phyloP scores from a whole-genome alignment of 2,797 vertebrate species.

The Eutrigla gurnardus region DNA sequence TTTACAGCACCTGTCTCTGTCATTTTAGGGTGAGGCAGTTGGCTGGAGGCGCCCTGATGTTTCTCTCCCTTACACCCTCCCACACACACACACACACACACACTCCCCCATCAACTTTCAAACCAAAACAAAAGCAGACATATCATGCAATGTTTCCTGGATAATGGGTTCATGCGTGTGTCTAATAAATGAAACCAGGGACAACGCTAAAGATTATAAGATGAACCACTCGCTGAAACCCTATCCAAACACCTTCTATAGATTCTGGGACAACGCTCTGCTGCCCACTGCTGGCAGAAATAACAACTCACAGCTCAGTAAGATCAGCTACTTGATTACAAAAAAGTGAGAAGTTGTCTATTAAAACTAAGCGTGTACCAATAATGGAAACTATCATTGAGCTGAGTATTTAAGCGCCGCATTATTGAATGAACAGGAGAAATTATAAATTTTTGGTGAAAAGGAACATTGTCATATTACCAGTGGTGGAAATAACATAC shows the following conservation, averaged over 20 bases:
- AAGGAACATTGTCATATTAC: no score
- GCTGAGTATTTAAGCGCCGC: neutral
- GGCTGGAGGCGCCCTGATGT: conserved; percentile 68
- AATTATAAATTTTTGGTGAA: no score
- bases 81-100: conserved; percentile 29
- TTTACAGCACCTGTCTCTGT: conserved; percentile 84
- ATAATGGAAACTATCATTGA: neutral
- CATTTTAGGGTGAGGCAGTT: conserved; percentile 77
- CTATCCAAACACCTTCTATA: neutral
- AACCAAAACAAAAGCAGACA: neutral
- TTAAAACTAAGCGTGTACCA: neutral
- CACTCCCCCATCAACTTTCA: conserved; percentile 15
- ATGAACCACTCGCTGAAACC: conserved; percentile 2
- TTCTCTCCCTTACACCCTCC: conserved; percentile 47
- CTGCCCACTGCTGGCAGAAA: conserved; percentile 62
- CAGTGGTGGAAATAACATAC: neutral
- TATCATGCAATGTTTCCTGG: conserved; percentile 15
- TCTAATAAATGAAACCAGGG: conserved; percentile 1
- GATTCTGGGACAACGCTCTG: conserved; percentile 32
- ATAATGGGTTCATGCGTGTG: neutral
- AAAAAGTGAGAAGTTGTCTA: neutral
- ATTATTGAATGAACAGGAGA: neutral
- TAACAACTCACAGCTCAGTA: neutral
- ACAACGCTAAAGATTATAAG: conserved; percentile 14
- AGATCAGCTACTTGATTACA: neutral